Base-by-base conservation (phyloP, 53 echinoderm and acorn worm species). In the Echinarachnius parma region DNA sequence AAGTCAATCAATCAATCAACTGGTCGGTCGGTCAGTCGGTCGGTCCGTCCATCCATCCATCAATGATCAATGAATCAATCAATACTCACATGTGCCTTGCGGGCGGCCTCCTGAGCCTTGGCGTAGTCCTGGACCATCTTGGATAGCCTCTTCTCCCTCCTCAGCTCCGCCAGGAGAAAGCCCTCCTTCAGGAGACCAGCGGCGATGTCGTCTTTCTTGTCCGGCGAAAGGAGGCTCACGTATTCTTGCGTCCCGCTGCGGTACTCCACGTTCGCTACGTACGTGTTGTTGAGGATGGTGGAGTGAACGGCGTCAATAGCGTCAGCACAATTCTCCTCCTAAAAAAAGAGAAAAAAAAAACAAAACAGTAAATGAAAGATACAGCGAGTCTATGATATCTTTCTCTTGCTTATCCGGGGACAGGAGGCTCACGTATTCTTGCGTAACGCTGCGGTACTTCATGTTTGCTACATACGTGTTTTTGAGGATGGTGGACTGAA, bases 91-190 rank as follows among this genome's bases (percentile, higher is more conserved):
- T 84, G 82, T 37, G 58, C 82, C 44, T 86, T 98, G 16, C 78
- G 77, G 16, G 98, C 98, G n/a, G 36, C 56, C 53, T 98, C 84
- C 61, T 98, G 98, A 0, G 84, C 85, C 53, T 80, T 60, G 16
- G 49, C 29, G 81, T 98, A 98, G 19, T 98, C 98, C 4, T 54
- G 21, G 30, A 98, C 92, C 59, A 98, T 80, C 64, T 87, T 91
- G 30, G 85, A 66, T 4, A 98, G 81, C n/a, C 91, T 76, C 53
- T 91, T 91, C 62, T 98, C 98, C 32, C 92, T 80, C 33, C 98
- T 85, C 49, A 60, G 68, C 71, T 98, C 98, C 1, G 81, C 88
- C 57, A 98, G 54, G 45, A 98, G 47, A 28, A 98, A 75, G 23
- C 98, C 98, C 29, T 98, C 98, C 25, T 69, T 64, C 30, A 98